A percentile compares a stretch with the other conserved stretches of the same genome.
These are phyloP conservation scores for Luscinia luscinia DNA, from an alignment of 2,797 vertebrate species.

Conservation along the genomic window DNA sequence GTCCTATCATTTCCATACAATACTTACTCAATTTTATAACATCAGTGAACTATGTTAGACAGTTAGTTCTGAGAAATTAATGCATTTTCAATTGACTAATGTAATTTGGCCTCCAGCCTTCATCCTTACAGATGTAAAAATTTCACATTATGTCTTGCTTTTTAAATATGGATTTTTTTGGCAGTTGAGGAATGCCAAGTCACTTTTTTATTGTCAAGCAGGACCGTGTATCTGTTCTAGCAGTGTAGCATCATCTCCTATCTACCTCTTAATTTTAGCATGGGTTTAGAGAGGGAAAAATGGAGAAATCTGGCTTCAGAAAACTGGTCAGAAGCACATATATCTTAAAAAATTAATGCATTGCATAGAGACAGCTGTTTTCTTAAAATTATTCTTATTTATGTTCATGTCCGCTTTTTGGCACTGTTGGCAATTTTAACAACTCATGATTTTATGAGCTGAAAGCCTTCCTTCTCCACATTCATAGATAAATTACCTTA, in stretches of 20 bases:
- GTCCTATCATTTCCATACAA: not conserved
- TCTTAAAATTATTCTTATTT: not conserved
- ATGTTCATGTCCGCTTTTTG: not conserved
- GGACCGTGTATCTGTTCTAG: not conserved
- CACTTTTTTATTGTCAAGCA: not conserved
- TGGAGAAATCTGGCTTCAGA: not conserved
- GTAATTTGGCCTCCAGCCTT: not conserved
- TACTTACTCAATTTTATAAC: conserved; percentile 17
- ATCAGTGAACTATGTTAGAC: not conserved
- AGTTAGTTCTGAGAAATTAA: conserved; percentile 2
- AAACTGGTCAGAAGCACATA: not conserved
- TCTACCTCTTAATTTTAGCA: not conserved
- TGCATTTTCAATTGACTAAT: conserved; percentile 4
- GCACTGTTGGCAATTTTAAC: not conserved
- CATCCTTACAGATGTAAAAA: not conserved
- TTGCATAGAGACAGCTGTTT: not conserved
- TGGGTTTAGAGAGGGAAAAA: not conserved
- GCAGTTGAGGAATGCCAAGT: not conserved
- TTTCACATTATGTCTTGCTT: not conserved
- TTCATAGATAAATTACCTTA: not conserved
- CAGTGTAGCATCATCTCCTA: not conserved
- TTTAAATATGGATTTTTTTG: not conserved
- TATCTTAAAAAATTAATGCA: not conserved
- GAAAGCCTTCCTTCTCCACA: not conserved
- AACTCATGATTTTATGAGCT: not conserved